Evolutionary conservation across 2,113 vertebrate genomes (phyloP), one percentile per base, ranked within the genome.

Genomic region (Neodon shergylaensis): DNA sequence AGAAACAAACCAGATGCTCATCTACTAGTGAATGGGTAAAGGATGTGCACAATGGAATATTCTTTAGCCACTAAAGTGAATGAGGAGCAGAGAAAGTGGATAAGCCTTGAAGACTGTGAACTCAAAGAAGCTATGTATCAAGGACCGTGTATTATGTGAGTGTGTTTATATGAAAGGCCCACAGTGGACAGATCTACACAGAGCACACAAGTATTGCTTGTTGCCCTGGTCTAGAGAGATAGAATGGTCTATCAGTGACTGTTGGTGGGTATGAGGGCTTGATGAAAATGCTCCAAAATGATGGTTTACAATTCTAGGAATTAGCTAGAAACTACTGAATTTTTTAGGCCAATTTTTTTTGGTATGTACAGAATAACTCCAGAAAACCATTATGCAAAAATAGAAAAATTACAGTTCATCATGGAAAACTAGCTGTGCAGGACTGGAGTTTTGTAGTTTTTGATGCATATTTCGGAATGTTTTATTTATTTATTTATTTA

Each of bases 361-460:
- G 58, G 3, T 72, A 21, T 73, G 9, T 65, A 39, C 4, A 58
- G 74, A 77, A 44, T 61, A 68, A 70, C 66, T 91, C n/a, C 77
- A 5, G 79, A 82, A 96, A 96, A 8, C 39, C 68, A 17, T 66
- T 44, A 63, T 61, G 65, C 31, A 92, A 91, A 95, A 95, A 36
- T 28, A 12, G 44, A 68, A 93, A 95, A 85, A 36, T 58, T 63
- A 10, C n/a, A 21, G 79, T 44, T 84, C 49, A 77, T 79, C 44
- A 84, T 36, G 72, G 33, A 65, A 94, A 88, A 73, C 70, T 52
- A 11, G 31, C 81, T 91, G 86, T 33, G 36, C 12, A 61, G 74
- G 39, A 70, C 76, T 22, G 66, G 44, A 49, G 39, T 73, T 73
- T 36, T 36, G 61, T 2, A 49, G 21, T 82, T 94, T 65, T 11